phyloP scores from a whole-genome alignment of 2,888 invertebrate genomes.

The Drosophila robusta region DNA sequence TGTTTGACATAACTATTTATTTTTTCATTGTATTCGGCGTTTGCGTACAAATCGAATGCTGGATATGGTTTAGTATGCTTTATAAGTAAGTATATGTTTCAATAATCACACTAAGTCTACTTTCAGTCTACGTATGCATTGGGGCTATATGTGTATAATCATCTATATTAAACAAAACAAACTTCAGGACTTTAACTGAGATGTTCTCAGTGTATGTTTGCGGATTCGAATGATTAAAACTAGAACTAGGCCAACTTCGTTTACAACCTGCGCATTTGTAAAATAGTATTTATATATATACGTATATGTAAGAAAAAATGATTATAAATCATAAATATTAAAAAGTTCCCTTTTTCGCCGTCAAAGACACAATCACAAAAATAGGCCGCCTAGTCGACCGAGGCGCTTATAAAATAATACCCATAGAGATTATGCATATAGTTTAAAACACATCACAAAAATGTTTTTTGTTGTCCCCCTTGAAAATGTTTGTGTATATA shows the following conservation, averaged over 20 bases:
- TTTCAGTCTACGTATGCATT: constrained; percentile 83
- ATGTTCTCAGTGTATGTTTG: not conserved
- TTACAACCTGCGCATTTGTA: constrained; percentile 59
- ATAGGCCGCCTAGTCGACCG: constrained; percentile 56
- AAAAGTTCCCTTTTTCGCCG: constrained; percentile 17
- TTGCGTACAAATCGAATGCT: constrained; percentile 72
- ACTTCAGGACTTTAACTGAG: constrained; percentile 13
- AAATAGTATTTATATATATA: constrained; percentile 16
- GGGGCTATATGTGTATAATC: constrained; percentile 40
- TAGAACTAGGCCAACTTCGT: constrained; percentile 54
- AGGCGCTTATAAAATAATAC: constrained; percentile 70
- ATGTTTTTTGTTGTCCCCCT: constrained; percentile 26
- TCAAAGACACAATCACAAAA: constrained; percentile 66
- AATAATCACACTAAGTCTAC: constrained; percentile 73
- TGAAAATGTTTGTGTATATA: constrained; percentile 21
- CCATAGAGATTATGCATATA: constrained; percentile 66
- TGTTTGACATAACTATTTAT: constrained; percentile 30
- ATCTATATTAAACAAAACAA: constrained; percentile 25
- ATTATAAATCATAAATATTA: constrained; percentile 26
- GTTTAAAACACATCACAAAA: constrained; percentile 68
- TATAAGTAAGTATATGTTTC: constrained; percentile 37
- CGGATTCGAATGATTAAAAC: constrained; percentile 26
- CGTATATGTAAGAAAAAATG: constrained; percentile 9
- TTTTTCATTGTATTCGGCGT: constrained; percentile 47
- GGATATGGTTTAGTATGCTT: constrained; percentile 44